These are phyloP conservation scores for Taenioides sp. DNA, from an alignment of 2,797 vertebrate species.

Conservation along the genomic window DNA sequence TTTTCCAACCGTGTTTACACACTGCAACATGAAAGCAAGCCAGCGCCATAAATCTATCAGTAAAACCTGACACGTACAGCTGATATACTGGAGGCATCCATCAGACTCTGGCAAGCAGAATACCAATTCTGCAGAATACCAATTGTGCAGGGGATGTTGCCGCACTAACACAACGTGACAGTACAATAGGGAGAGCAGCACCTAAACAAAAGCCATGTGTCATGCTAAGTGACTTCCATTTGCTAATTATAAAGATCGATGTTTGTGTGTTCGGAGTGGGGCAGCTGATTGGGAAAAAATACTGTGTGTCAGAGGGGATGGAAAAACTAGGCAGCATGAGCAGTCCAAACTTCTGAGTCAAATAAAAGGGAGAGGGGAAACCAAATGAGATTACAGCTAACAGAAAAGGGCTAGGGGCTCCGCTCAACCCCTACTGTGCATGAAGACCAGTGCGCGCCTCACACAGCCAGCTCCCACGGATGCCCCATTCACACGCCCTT, in stretches of 20 bases:
- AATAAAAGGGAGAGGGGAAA: conserved; percentile 79
- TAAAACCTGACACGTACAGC: conserved; percentile 29
- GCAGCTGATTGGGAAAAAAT: conserved; percentile 72
- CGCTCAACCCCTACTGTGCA: conserved; percentile 95
- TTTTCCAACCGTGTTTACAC: conserved; percentile 45
- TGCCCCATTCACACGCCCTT: conserved; percentile 98
- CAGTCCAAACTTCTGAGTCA: conserved; percentile 74
- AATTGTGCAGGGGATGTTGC: conserved; percentile 21
- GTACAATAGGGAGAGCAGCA: conserved; percentile 13
- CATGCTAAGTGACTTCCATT: conserved; percentile 28
- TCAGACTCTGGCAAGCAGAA: conserved; percentile 39
- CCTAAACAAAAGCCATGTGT: conserved; percentile 49
- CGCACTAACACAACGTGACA: conserved; percentile 21
- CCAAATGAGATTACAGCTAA: conserved; percentile 90
- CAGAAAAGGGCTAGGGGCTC: conserved; percentile 87
- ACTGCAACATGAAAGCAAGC: conserved; percentile 41
- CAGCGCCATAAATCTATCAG: conserved; percentile 43
- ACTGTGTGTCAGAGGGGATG: conserved; percentile 73
- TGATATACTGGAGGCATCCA: conserved; percentile 45
- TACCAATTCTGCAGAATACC: conserved; percentile 42
- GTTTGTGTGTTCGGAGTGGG: conserved; percentile 48
- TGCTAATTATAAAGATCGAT: conserved; percentile 51
- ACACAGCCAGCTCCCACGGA: conserved; percentile 84
- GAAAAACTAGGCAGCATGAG: conserved; percentile 72
- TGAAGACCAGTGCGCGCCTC: conserved; percentile 85